Conservation (phyloP, 2,888 invertebrate genomes). For the Mycogona germanica region DNA sequence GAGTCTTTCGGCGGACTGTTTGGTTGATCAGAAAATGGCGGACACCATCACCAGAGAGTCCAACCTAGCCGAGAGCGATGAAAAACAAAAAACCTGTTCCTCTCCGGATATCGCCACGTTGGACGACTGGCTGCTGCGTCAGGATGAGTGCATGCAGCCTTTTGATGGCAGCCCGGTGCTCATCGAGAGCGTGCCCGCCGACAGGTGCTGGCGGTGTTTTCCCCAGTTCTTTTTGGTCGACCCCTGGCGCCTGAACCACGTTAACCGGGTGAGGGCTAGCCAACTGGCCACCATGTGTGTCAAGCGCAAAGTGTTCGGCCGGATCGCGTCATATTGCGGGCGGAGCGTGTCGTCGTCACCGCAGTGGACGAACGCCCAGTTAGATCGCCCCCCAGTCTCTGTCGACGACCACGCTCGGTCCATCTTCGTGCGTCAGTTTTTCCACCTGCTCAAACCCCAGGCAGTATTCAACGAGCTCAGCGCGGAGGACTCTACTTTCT, state of each 20-base stretch:
- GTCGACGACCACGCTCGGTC: conserved; percentile 6
- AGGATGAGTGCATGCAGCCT: no score
- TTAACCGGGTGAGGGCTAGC: background rate
- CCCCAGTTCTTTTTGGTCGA: background rate
- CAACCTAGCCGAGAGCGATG: no score
- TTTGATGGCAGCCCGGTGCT: no score
- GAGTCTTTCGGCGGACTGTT: no score
- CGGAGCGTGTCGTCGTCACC: no score
- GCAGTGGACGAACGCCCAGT: no score
- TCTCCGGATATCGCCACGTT: background rate
- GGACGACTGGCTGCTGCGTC: background rate
- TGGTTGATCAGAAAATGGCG: no score
- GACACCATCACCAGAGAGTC: no score
- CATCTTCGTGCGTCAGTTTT: conserved; percentile 6
- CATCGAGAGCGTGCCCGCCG: no score
- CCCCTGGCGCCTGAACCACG: background rate
- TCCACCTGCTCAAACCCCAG: conserved; percentile 2
- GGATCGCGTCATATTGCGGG: background rate
- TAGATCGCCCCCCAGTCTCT: no score
- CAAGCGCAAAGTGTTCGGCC: conserved; percentile 1
- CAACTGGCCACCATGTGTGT: conserved; percentile 1
- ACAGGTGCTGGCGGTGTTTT: background rate
- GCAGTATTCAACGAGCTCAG: conserved; percentile 2
- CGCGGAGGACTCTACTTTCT: conserved; percentile 2
- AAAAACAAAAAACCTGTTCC: no score